These are phyloP conservation scores for Tinamus major DNA, from an alignment of 2,797 vertebrate genomes.

Conservation along the genomic window DNA sequence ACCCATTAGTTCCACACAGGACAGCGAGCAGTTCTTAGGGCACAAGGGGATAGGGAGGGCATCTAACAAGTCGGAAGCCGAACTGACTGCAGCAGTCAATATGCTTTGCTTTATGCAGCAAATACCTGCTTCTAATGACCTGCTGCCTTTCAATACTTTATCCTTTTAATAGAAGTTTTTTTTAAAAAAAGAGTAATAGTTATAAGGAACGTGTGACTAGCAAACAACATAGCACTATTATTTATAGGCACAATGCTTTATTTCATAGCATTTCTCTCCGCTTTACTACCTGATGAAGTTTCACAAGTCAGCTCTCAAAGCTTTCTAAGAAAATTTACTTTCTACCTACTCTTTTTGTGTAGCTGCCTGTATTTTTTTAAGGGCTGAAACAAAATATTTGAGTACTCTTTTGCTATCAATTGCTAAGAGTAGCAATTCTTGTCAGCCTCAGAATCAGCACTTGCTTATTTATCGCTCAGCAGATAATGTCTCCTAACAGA, in stretches of 20 bases:
- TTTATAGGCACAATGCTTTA: slow-evolving; percentile 25
- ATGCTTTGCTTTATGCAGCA: not conserved
- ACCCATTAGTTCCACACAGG: not conserved
- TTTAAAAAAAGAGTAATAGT: not conserved
- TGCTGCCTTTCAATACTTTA: slow-evolving; percentile 13
- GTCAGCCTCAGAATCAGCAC: slow-evolving; percentile 7
- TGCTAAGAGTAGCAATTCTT: slow-evolving; percentile 11
- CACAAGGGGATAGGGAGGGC: not conserved
- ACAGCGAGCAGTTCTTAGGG: not conserved
- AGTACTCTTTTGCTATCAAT: not conserved
- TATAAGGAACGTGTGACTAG: not conserved
- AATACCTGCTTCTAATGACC: not conserved
- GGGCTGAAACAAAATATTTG: slow-evolving; percentile 43
- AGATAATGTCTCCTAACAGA: not conserved
- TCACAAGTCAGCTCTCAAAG: slow-evolving; percentile 22
- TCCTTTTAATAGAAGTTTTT: slow-evolving; percentile 10
- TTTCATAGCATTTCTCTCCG: slow-evolving; percentile 24
- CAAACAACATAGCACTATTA: slow-evolving; percentile 30
- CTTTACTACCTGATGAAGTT: not conserved
- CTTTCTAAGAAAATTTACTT: slow-evolving; percentile 16
- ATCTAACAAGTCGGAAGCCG: not conserved
- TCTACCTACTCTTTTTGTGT: not conserved
- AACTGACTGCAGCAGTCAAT: not conserved
- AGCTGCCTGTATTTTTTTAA: slow-evolving; percentile 35
- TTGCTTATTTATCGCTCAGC: slow-evolving; percentile 6